Conservation (phyloP, 1,140 invertebrate genomes). For the Dendroctonus valens region DNA sequence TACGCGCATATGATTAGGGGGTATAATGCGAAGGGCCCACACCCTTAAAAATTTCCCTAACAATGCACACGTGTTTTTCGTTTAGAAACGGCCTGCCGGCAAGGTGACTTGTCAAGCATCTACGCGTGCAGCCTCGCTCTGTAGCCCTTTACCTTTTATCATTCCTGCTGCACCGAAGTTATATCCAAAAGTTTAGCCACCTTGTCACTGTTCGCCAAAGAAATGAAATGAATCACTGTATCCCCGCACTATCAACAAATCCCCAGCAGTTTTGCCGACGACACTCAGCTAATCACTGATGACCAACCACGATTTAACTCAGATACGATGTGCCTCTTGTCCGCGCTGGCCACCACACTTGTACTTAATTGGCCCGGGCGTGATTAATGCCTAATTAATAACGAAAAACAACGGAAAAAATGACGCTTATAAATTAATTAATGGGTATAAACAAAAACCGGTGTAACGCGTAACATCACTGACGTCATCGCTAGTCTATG, state of each 20-base stretch:
- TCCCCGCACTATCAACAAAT: neutral
- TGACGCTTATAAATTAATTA: constrained; percentile 18
- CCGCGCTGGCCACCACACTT: neutral
- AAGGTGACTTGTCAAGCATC: neutral
- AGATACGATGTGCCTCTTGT: no score
- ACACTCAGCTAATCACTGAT: neutral
- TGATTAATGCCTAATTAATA: neutral
- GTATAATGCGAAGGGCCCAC: no score
- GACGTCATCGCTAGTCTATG: constrained; percentile 24
- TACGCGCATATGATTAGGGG: no score
- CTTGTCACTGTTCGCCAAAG: constrained; percentile 7
- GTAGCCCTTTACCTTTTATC: constrained; percentile 29
- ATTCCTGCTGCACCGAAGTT: constrained; percentile 28
- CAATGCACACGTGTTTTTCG: constrained; percentile 7
- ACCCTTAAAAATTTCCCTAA: constrained; percentile 13
- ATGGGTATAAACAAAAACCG: constrained; percentile 22
- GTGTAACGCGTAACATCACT: constrained; percentile 25
- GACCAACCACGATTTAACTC: no score
- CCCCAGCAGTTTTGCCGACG: neutral
- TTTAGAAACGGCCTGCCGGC: neutral
- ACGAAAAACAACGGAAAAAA: constrained; percentile 5
- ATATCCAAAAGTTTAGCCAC: constrained; percentile 29
- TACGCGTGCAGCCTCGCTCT: neutral
- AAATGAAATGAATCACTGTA: neutral
- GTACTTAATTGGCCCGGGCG: no score